Evolutionary conservation across 1,140 invertebrate genomes (phyloP).

Genomic region (Drosophila sp.): DNA sequence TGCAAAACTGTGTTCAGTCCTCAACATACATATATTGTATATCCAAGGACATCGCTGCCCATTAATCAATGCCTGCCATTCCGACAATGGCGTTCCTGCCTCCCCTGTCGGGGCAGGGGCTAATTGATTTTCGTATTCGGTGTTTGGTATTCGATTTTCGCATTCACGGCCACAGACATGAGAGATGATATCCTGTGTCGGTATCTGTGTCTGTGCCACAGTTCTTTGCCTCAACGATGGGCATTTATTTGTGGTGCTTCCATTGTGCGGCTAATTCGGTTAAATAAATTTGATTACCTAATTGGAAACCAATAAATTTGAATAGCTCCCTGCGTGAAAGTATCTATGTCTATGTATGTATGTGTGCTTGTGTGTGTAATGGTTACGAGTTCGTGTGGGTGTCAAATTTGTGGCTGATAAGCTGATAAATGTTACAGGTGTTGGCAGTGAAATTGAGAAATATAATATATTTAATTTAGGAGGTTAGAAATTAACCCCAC

Average conservation of each 20-base stretch:
- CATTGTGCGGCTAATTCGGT: constrained; percentile 64
- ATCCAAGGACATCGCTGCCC: constrained; percentile 54
- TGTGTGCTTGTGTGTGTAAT: background rate
- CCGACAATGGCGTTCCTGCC: constrained; percentile 6
- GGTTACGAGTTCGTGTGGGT: constrained; percentile 28
- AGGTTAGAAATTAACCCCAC: background rate
- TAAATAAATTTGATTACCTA: constrained; percentile 78
- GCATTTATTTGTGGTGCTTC: constrained; percentile 63
- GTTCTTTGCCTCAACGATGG: constrained; percentile 14
- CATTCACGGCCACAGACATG: constrained; percentile 54
- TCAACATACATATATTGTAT: constrained; percentile 43
- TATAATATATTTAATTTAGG: background rate
- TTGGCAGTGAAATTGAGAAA: constrained; percentile 24
- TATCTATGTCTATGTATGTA: constrained; percentile 11
- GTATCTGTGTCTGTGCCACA: background rate
- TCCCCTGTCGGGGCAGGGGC: constrained; percentile 25
- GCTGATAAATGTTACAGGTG: constrained; percentile 41
- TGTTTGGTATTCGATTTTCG: constrained; percentile 87
- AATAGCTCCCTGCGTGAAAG: constrained; percentile 45
- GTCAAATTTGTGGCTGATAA: constrained; percentile 43
- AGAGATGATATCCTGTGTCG: constrained; percentile 41
- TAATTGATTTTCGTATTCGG: constrained; percentile 87
- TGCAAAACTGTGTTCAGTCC: constrained; percentile 55
- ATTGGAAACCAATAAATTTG: constrained; percentile 80
- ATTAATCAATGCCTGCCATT: constrained; percentile 68